phyloP scores from a whole-genome alignment of 2,113 vertebrate genomes.

The Capra hircus region DNA sequence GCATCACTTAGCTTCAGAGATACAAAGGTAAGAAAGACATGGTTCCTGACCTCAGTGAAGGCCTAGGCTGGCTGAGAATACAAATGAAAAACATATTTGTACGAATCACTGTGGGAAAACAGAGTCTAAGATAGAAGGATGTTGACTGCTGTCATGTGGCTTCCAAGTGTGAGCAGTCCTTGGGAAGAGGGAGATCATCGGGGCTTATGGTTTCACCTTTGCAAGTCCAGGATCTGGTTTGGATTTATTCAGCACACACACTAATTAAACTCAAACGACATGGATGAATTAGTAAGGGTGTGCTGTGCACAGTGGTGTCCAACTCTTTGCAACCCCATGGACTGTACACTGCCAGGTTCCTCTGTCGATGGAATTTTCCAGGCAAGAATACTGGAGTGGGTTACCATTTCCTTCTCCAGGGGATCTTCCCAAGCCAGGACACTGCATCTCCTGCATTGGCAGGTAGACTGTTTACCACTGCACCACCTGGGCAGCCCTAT shows the following conservation, averaged over 20 bases:
- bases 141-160: not conserved
- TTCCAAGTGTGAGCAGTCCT: not conserved
- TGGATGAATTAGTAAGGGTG: not conserved
- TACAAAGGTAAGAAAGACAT: not conserved
- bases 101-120: not conserved
- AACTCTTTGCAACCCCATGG: not conserved
- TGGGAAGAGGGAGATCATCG: not conserved
- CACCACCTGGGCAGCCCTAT: not conserved
- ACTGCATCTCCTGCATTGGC: not conserved
- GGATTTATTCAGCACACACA: not conserved
- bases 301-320: not conserved
- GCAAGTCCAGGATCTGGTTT: not conserved
- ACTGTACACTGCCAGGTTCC: not conserved
- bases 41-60: not conserved
- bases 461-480: not conserved
- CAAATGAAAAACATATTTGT: not conserved
- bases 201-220: not conserved
- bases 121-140: not conserved
- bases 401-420: not conserved
- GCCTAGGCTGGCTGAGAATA: not conserved
- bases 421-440: not conserved
- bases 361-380: not conserved
- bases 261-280: not conserved
- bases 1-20: not conserved
- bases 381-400: not conserved